Base-by-base conservation (phyloP, 2,888 invertebrate species). In the Harpalus rubripes region DNA sequence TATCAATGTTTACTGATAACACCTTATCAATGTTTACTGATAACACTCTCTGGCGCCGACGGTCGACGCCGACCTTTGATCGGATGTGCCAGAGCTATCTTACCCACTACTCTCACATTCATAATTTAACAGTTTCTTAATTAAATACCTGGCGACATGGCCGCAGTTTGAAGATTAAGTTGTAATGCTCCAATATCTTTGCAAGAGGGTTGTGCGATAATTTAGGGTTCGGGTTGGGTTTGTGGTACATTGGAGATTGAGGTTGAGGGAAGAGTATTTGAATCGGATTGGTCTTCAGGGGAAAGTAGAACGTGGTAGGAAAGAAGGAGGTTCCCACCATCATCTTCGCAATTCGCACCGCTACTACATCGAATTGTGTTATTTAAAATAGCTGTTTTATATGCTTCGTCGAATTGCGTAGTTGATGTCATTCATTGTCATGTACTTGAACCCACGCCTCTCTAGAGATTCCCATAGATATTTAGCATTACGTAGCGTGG, bases 331-430 rank as follows among this genome's bases (percentile, higher is more conserved):
- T 32, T 41, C 7, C 12, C 68, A 41, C 68, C 32, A 68, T 68
- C 68, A 68, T 68, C 68, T 68, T 68, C 39, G 12, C 68, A 68
- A 68, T 68, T 68, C n/a, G 32, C 8, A 68, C 41, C 16, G n/a
- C 5, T 15, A 41, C 39, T 39, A 16, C 68, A 68, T 7, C 41
- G n/a, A 68, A 68, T 0, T 0, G 15, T 68, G 12, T 68, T 68
- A 6, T 68, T 68, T 68, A 68, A 68, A 68, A 68, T 16, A 3
- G 12, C 39, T 6, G 68, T 68, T 68, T 68, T 68, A 26, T 41
- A 41, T 26, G n/a, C 68, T 7, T 41, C 41, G n/a, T 12, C 39
- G 39, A 41, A 68, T 68, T 68, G 68, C 39, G 32, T 15, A 39
- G 68, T 68, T 41, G 68, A 68, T 68, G 39, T 68, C 39, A 15